A percentile compares a stretch with the other conserved stretches of the same genome.
Conservation (phyloP, 1,140 invertebrate genomes). For the Potamilus streckersoni region DNA sequence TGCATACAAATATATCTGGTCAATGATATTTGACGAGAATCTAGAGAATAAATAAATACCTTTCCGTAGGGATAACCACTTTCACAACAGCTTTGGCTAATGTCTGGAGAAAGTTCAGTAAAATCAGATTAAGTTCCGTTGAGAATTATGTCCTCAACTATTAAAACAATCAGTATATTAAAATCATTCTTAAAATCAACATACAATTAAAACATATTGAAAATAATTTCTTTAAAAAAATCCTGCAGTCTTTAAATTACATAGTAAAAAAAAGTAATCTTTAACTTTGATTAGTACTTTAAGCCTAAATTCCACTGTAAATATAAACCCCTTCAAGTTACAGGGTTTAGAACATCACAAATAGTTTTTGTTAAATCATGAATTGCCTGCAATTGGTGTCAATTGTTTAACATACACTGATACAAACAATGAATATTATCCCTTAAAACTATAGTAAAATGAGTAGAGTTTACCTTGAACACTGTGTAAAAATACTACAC, state of each 20-base stretch:
- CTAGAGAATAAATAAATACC: constrained; percentile 68
- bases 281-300: background rate
- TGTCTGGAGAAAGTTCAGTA: constrained; percentile 74
- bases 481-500: too few relatives aligned
- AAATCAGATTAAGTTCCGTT: constrained; percentile 41
- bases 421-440: too few relatives aligned
- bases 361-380: too few relatives aligned
- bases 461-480: too few relatives aligned
- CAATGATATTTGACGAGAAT: too few relatives aligned
- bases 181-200: constrained; percentile 1
- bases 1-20: too few relatives aligned
- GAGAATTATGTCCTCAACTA: constrained; percentile 23
- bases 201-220: background rate
- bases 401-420: too few relatives aligned
- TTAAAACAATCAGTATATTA: background rate
- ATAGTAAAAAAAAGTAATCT: constrained; percentile 2
- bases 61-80: constrained; percentile 98
- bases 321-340: too few relatives aligned
- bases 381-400: too few relatives aligned
- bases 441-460: too few relatives aligned
- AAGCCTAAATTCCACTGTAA: too few relatives aligned
- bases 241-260: constrained; percentile 5
- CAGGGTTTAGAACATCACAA: too few relatives aligned
- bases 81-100: constrained; percentile 92
- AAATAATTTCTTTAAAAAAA: constrained; percentile 17